Evolutionary conservation across 2,797 vertebrate genomes (phyloP).

Genomic region (Eremophila alpestris): DNA sequence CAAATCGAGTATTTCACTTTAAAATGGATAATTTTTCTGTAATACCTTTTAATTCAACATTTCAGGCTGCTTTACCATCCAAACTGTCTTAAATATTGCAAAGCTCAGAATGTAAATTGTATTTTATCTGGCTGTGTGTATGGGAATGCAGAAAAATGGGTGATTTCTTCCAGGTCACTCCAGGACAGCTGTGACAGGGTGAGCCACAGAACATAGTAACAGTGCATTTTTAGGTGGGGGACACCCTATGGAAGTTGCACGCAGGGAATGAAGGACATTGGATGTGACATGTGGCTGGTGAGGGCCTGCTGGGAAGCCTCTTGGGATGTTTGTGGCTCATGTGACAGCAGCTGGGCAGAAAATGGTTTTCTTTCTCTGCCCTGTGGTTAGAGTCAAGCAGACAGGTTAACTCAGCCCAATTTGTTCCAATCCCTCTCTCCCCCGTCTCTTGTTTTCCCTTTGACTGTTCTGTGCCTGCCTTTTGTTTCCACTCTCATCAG

Average conservation of each 20-base stretch:
- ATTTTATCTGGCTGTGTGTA: neutral
- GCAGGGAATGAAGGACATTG: neutral
- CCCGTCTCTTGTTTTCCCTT: neutral
- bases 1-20: neutral
- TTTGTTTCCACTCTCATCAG: constrained; percentile 31
- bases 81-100: neutral
- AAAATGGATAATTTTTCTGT: neutral
- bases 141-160: neutral
- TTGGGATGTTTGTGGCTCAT: neutral
- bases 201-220: neutral
- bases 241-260: neutral
- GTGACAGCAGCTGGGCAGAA: neutral
- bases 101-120: neutral
- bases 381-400: neutral
- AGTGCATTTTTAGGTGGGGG: neutral
- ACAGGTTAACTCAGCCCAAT: neutral
- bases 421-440: neutral
- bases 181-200: neutral
- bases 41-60: neutral
- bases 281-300: neutral
- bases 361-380: neutral
- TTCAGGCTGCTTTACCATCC: neutral
- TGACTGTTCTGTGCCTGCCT: neutral
- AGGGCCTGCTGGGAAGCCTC: neutral
- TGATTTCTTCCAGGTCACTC: neutral